Base-by-base conservation (phyloP, 92 coral and sea anemone genomes). In the Galaxea fascicularis region DNA sequence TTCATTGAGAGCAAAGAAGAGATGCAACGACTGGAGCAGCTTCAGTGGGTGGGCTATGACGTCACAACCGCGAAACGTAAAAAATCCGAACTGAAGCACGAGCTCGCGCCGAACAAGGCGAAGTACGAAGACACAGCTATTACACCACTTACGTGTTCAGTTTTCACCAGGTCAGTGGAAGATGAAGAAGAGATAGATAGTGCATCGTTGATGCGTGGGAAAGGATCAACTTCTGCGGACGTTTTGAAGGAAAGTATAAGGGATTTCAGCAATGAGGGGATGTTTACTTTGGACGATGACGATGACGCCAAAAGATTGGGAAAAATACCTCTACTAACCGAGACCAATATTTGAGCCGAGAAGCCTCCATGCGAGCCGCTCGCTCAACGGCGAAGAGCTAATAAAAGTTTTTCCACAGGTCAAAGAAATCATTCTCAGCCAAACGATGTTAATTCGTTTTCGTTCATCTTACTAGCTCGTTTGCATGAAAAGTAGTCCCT, bases 1-100 rank as follows among this genome's bases (percentile, higher is more conserved):
- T 41, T 53, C 47, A 82, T 82, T 41, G 86, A 82, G 27, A 82
- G 69, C 70, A 82, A 71, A 49, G 86, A 82, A 8, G 86, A 82
- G n/a, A 71, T 82, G 86, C 44, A 56, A 10, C 12, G 69, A 41
- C 78, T 82, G 4, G 86, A 82, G 57, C 29, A 27, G 24, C 28
- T 82, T 10, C 69, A 41, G 18, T 54, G 41, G 7, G 11, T 68
- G 76, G 86, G 86, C 0, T 82, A 54, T 82, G 69, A 82, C 76
- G 78, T 82, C 35, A 69, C 57, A 15, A 69, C 70, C 44, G n/a
- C 35, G 10, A 54, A 39, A 26, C 78, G 47, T 13, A 25, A 22
- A 15, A n/a, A 54, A 51, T 44, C 46, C 28, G 26, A 26, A 12
- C 24, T 18, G 31, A 28, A 63, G 52, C 5, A 46, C 30, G 60